These are phyloP conservation scores for Aptenodytes forsteri DNA, from an alignment of 2,113 vertebrate genomes.

Conservation along the genomic window DNA sequence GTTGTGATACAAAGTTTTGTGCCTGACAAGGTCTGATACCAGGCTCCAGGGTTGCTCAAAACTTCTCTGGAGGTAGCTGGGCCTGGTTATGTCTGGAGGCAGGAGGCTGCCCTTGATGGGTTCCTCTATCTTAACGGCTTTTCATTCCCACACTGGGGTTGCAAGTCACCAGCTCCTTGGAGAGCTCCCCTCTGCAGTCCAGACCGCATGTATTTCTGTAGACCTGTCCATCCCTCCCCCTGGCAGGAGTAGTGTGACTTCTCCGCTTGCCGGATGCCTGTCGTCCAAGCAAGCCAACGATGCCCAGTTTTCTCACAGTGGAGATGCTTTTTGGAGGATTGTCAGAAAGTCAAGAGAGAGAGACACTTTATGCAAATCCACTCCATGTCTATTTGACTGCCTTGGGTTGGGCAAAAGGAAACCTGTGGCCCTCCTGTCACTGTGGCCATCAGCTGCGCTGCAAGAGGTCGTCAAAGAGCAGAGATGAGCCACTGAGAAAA, in stretches of 20 bases:
- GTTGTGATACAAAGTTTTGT: background rate
- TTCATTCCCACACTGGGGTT: background rate
- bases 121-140: background rate
- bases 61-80: background rate
- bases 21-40: background rate
- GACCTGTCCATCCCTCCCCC: background rate
- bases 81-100: background rate
- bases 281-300: background rate
- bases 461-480: background rate
- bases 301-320: background rate
- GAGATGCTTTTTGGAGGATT: background rate
- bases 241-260: background rate
- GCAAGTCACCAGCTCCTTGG: background rate
- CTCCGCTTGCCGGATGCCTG: background rate
- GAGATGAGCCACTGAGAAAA: background rate
- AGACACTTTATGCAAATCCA: conserved; percentile 48
- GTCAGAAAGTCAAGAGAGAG: background rate
- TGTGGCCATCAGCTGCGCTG: background rate
- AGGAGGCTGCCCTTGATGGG: background rate
- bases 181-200: background rate
- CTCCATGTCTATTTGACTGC: conserved; percentile 5
- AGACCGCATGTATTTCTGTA: background rate
- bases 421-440: background rate
- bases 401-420: background rate
- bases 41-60: background rate